These are phyloP conservation scores for Drosophila eohydei DNA, from an alignment of 2,888 invertebrate genomes.

Conservation along the genomic window DNA sequence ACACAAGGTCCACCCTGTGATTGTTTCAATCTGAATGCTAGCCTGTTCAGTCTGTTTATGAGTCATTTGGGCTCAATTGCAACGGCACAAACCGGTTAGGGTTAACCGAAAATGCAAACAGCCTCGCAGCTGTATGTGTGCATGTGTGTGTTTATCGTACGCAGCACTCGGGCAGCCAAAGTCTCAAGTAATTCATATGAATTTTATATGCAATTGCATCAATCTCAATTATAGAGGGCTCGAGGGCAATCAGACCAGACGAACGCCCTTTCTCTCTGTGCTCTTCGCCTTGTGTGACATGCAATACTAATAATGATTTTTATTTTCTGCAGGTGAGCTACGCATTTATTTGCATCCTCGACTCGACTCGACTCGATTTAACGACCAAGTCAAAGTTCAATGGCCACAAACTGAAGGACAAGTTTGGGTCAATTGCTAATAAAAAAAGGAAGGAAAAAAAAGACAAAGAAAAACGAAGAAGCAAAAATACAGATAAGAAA, in stretches of 20 bases:
- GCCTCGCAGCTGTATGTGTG: constrained; percentile 29
- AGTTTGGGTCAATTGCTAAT: constrained; percentile 36
- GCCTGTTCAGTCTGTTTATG: constrained; percentile 69
- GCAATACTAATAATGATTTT: constrained; percentile 75
- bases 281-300: constrained; percentile 44
- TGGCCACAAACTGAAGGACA: constrained; percentile 64
- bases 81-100: constrained; percentile 49
- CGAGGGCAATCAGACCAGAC: constrained; percentile 37
- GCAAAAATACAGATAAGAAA: constrained; percentile 32
- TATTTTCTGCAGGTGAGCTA: constrained; percentile 55
- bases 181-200: constrained; percentile 64
- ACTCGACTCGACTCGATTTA: constrained; percentile 20
- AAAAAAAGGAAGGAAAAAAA: neutral
- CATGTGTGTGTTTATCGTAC: neutral
- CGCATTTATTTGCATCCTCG: constrained; percentile 44
- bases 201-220: constrained; percentile 77
- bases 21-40: constrained; percentile 43
- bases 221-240: constrained; percentile 72
- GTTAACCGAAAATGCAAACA: constrained; percentile 34
- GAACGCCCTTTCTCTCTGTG: neutral
- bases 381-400: constrained; percentile 60
- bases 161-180: constrained; percentile 28
- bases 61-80: constrained; percentile 72
- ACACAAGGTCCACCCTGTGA: constrained; percentile 54
- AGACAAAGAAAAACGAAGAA: constrained; percentile 5